Conservation (phyloP, 2,113 vertebrate species). For the Odontesthes bonariensis region DNA sequence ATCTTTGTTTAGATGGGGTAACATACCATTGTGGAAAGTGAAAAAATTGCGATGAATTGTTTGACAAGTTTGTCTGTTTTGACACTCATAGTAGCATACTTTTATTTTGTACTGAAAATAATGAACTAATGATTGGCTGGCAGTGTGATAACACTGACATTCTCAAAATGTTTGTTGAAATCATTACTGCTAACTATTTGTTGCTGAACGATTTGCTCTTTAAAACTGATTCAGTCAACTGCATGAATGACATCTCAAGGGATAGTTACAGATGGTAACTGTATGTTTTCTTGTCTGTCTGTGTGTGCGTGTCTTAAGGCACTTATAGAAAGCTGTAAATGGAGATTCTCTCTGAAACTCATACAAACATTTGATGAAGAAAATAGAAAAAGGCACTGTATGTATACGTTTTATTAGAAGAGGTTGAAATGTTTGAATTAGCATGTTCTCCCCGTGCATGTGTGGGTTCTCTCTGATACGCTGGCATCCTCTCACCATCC, state of each 20-base stretch:
- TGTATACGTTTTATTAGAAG: conserved; percentile 11
- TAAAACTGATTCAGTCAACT: conserved; percentile 40
- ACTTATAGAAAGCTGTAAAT: conserved; percentile 8
- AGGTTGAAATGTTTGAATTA: background rate
- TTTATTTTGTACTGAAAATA: conserved; percentile 8
- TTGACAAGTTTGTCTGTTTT: background rate
- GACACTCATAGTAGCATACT: background rate
- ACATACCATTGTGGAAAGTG: background rate
- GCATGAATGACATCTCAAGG: conserved; percentile 24
- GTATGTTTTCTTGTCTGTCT: conserved; percentile 7
- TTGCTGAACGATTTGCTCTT: conserved; percentile 30
- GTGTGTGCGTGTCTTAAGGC: background rate
- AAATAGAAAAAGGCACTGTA: background rate
- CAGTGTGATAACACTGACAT: conserved; percentile 5
- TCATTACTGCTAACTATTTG: conserved; percentile 42
- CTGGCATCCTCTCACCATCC: too few relatives aligned
- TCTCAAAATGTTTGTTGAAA: conserved; percentile 27
- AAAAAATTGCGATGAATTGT: background rate
- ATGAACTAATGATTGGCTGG: conserved; percentile 19
- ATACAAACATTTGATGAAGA: conserved; percentile 11
- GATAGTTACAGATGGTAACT: conserved; percentile 29
- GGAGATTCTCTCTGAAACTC: background rate
- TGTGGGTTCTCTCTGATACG: too few relatives aligned
- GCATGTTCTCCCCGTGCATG: too few relatives aligned
- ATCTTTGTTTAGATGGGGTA: background rate